Evolutionary conservation across 2,797 vertebrate species (phyloP), one percentile per base, ranked within the genome.

Genomic region (Echiichthys vipera): DNA sequence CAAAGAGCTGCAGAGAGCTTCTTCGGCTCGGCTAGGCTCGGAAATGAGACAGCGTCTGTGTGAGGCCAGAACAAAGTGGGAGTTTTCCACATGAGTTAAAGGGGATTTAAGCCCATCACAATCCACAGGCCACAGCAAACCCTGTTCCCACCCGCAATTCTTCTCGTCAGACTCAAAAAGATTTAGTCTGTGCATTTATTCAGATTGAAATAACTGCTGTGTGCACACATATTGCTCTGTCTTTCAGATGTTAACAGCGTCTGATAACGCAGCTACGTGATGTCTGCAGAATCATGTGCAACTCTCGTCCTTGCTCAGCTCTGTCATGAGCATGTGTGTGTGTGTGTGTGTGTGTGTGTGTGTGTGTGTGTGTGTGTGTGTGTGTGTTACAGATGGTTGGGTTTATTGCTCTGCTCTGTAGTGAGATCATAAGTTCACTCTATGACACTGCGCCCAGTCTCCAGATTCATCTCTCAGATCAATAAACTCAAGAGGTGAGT

Each of bases 1-100:
- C 54, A 75, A 73, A 77, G n/a, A 68, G 22, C 66, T 65, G 73
- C 67, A 61, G 25, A 83, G 58, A 73, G 63, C 64, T 68, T 69
- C 76, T 76, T 84, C 53, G 24, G 74, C 78, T 83, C 39, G 1
- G 56, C 68, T 54, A 57, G 56, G 61, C 61, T 74, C 39, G 14
- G 54, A 85, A 80, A 89, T 71, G 71, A 85, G 65, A 83, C 54
- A 7, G 68, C 53, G 61, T 78, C 72, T 65, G 69, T 54, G 79
- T 51, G 18, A 72, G 55, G 71, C 49, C 75, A 77, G 76, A 84
- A 84, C 74, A 88, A 84, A 87, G 84, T 80, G 67, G 67, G 59
- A 82, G 80, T 87, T 89, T 93, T 92, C 84, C 83, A 90, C 87
- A 81, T 75, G 75, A 88, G 78, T 85, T 83, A 66, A 77, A 81